Percentiles rank a stretch among this genome's conserved stretches.
phyloP scores from a whole-genome alignment of 92 coral and sea anemone species.

The Actinostola sp. region DNA sequence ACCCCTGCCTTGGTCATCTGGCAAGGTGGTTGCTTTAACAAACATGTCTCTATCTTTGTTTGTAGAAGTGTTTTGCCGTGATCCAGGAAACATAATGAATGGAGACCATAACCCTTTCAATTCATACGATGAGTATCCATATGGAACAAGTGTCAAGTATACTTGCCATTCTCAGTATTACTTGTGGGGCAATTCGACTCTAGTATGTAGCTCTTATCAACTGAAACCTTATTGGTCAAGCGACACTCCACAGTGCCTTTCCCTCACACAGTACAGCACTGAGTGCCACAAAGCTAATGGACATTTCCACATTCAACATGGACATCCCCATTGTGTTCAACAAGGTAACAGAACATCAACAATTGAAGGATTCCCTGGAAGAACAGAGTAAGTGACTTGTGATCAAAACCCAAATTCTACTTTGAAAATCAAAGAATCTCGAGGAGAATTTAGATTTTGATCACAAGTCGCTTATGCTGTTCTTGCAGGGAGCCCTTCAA shows the following conservation, averaged over 20 bases:
- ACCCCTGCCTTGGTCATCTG: too few relatives aligned
- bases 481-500: not conserved
- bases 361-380: too few relatives aligned
- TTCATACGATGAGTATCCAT: not conserved
- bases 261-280: constrained; percentile 14
- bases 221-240: constrained; percentile 48
- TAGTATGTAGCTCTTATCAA: not conserved
- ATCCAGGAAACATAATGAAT: not conserved
- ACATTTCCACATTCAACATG: not conserved
- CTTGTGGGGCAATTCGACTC: constrained; percentile 47
- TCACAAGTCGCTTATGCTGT: too few relatives aligned
- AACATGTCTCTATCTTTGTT: too few relatives aligned
- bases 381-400: too few relatives aligned
- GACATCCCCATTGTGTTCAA: not conserved
- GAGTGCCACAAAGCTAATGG: constrained; percentile 30
- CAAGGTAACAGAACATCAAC: constrained; percentile 16
- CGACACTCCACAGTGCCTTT: constrained; percentile 35
- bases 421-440: too few relatives aligned
- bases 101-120: constrained; percentile 5
- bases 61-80: constrained; percentile 31
- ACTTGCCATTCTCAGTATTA: constrained; percentile 17
- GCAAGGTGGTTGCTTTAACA: too few relatives aligned
- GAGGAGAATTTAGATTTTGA: too few relatives aligned
- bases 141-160: constrained; percentile 4
- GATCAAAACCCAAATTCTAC: too few relatives aligned